Conservation (phyloP, 2,888 invertebrate genomes). For the Corbicula japonica region DNA sequence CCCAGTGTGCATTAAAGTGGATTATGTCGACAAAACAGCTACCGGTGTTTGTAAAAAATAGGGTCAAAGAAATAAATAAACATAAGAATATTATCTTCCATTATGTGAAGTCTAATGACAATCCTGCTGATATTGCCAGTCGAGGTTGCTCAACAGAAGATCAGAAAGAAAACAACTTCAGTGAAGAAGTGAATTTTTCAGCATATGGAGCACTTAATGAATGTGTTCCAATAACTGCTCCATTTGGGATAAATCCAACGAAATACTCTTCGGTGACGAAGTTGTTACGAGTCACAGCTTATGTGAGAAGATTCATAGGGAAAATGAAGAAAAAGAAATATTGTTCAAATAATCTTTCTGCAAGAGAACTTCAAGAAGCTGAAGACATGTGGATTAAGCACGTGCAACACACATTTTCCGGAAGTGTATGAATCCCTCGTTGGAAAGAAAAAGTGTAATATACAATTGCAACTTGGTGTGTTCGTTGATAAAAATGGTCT, state of each 20-base stretch:
- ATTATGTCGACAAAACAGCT: conserved; percentile 8
- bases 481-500: not conserved
- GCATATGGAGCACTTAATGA: too few species aligned
- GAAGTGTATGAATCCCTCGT: not conserved
- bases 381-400: conserved; percentile 15
- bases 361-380: conserved; percentile 8
- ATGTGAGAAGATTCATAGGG: conserved; percentile 12
- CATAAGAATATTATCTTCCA: not conserved
- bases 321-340: not conserved
- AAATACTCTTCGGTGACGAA: conserved; percentile 3
- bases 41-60: conserved; percentile 31
- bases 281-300: conserved; percentile 20
- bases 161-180: conserved; percentile 2
- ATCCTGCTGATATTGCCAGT: conserved; percentile 12
- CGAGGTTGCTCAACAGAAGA: too few species aligned
- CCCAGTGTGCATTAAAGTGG: conserved; percentile 35
- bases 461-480: conserved; percentile 24
- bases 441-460: not conserved
- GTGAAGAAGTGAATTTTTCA: not conserved
- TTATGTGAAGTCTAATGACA: conserved; percentile 3
- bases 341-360: not conserved
- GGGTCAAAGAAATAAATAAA: conserved; percentile 22
- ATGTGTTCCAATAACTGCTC: too few species aligned
- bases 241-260: not conserved
- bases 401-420: conserved; percentile 18